Base-by-base conservation (phyloP, 2,888 invertebrate species). In the Griposia aprilina region DNA sequence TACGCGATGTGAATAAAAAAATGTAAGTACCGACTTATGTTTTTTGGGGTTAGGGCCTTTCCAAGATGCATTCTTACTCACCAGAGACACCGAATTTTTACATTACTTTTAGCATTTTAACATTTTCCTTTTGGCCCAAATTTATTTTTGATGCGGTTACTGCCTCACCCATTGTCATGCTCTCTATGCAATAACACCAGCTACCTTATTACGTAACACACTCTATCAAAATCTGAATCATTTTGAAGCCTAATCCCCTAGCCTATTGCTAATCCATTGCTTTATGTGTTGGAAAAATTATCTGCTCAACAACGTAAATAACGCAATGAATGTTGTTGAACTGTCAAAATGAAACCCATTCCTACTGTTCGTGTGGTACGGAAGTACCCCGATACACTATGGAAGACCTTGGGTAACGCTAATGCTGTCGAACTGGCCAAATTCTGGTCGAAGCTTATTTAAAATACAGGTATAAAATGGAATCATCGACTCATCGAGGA, bases 41-140 rank as follows among this genome's bases (percentile, higher is more conserved):
- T 23, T 13, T 73, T 69, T 36, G 30, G 15, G 5, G 20, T 11
- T 13, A 30, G 57, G 78, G 63, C 4, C 36, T 69, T 72, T 20
- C 60, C 66, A 70, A 82, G 20, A 62, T 72, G 36, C 63, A 55
- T 6, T 23, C 15, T 30, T 17, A n/a, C 62, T 41, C 75, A 80
- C 30, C 52, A 11, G 36, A 48, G 17, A n/a, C 41, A 11, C 8
- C 20, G 20, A 17, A 20, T 41, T 52, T 41, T 30, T 48, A 36
- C 45, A 48, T 26, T 30, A 26, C 0, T 62, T 45, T 20, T 6
- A 1, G 11, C 7, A 17, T 50, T 17, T 50, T 17, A 17, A 17
- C 5, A 10, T 20, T 36, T 20, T 63, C 1, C 36, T 52, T 59
- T 30, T 26, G 0, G 3, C 7, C 17, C 0, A 36, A 17, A 36